phyloP scores from a whole-genome alignment of 2,797 vertebrate species.

The Muraenolepis orangiensis region DNA sequence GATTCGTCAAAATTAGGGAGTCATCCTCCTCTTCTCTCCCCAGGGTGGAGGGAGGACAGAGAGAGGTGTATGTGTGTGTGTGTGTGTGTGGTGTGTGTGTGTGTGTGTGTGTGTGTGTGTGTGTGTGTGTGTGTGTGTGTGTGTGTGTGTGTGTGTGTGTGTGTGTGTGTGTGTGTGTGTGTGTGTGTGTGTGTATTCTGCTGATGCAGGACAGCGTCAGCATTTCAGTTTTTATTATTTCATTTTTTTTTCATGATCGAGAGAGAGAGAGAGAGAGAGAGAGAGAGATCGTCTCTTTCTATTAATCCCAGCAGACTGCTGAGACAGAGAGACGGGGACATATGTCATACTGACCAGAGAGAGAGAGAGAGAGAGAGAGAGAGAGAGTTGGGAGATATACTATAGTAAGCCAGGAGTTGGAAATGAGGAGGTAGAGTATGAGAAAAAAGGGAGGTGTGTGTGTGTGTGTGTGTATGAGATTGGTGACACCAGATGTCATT shows the following conservation, averaged over 20 bases:
- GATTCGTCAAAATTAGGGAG: conserved; percentile 4
- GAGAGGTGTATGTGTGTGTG: no score
- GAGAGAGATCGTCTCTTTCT: conserved; percentile 37
- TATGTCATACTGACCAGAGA: conserved; percentile 62
- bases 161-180: no score
- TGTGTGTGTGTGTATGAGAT: no score
- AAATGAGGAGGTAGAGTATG: no score
- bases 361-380: conserved; percentile 37
- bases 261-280: conserved; percentile 33
- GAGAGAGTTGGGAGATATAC: not conserved
- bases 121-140: no score
- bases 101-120: no score
- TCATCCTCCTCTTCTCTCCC: not conserved
- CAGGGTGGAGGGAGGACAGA: not conserved
- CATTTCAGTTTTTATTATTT: conserved; percentile 34
- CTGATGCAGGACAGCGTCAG: conserved; percentile 55
- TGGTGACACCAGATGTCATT: conserved; percentile 51
- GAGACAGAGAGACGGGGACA: conserved; percentile 62
- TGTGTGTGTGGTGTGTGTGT: no score
- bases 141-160: no score
- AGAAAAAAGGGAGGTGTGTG: not conserved
- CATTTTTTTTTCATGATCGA: conserved; percentile 36
- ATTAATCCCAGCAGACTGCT: conserved; percentile 54
- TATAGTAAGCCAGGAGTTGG: not conserved
- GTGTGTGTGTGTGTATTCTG: conserved; percentile 32